Percentiles rank a stretch among this genome's conserved stretches.
phyloP scores from a whole-genome alignment of 2,888 invertebrate species.

The Cheilosia soror region DNA sequence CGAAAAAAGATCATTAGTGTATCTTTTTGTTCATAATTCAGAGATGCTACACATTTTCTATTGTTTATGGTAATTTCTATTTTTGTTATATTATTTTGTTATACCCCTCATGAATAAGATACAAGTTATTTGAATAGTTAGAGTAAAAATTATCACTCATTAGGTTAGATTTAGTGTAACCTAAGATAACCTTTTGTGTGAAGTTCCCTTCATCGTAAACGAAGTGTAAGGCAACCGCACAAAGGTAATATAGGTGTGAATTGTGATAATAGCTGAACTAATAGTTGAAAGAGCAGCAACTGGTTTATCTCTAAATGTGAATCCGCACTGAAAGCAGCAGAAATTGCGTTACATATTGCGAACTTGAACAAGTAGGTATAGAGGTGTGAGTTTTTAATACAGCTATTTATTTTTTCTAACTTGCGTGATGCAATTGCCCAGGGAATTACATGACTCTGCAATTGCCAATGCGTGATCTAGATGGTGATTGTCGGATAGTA shows the following conservation, averaged over 20 bases:
- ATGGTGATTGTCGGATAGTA: too few species aligned
- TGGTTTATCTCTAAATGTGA: neutral
- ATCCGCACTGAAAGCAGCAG: neutral
- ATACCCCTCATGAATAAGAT: neutral
- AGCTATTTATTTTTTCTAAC: too few species aligned
- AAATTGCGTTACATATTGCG: neutral
- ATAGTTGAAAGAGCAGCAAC: neutral
- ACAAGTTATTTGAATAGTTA: neutral
- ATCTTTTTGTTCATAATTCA: neutral
- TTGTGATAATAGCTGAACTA: neutral
- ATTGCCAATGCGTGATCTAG: too few species aligned
- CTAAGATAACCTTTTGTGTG: neutral
- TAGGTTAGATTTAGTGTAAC: neutral
- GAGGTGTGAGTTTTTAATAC: too few species aligned
- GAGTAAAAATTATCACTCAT: neutral
- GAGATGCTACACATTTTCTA: neutral
- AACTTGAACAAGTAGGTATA: too few species aligned
- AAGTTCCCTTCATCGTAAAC: neutral
- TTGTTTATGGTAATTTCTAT: neutral
- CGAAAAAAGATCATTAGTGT: neutral
- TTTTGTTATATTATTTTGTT: neutral
- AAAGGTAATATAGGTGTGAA: neutral
- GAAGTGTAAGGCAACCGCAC: neutral
- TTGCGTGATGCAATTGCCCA: too few species aligned
- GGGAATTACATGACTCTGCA: too few species aligned